Evolutionary conservation across 1,140 invertebrate species (phyloP).

Genomic region (Ridgeia piscesae): DNA sequence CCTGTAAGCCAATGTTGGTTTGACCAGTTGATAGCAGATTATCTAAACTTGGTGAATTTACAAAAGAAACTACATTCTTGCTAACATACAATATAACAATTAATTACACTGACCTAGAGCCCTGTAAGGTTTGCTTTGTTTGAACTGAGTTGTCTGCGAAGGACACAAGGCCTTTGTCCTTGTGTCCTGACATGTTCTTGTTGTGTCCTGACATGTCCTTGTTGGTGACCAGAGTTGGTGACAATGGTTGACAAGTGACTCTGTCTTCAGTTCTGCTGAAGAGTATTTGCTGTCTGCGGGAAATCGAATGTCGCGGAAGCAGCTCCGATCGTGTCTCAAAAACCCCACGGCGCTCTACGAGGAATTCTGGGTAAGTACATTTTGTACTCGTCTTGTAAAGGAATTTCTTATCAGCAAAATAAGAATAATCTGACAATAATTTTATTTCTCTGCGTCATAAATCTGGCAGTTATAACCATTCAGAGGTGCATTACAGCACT

Average conservation of each 20-base stretch:
- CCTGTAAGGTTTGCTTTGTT: background rate
- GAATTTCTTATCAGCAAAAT: background rate
- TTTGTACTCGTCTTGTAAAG: background rate
- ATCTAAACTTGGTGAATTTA: background rate
- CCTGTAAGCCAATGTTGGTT: background rate
- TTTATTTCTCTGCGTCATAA: too few relatives aligned
- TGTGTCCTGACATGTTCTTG: too few relatives aligned
- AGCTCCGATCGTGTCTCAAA: slow-evolving; percentile 68
- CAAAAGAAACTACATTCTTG: background rate
- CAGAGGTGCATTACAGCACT: too few relatives aligned
- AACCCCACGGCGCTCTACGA: slow-evolving; percentile 70
- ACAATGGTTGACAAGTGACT: background rate
- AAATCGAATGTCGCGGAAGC: slow-evolving; percentile 68
- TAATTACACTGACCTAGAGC: too few relatives aligned
- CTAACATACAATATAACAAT: too few relatives aligned
- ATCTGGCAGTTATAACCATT: too few relatives aligned
- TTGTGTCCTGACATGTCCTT: too few relatives aligned
- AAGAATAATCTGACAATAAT: too few relatives aligned
- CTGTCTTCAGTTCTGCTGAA: slow-evolving; percentile 61
- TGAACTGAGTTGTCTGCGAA: background rate
- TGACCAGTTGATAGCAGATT: background rate
- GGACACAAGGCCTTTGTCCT: background rate
- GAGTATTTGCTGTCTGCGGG: slow-evolving; percentile 69
- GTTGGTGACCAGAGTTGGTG: background rate
- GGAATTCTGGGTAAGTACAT: slow-evolving; percentile 75